A percentile compares a stretch with the other conserved stretches of the same genome.
phyloP scores from a whole-genome alignment of 1,140 invertebrate genomes.

The Habropoda laboriosa region DNA sequence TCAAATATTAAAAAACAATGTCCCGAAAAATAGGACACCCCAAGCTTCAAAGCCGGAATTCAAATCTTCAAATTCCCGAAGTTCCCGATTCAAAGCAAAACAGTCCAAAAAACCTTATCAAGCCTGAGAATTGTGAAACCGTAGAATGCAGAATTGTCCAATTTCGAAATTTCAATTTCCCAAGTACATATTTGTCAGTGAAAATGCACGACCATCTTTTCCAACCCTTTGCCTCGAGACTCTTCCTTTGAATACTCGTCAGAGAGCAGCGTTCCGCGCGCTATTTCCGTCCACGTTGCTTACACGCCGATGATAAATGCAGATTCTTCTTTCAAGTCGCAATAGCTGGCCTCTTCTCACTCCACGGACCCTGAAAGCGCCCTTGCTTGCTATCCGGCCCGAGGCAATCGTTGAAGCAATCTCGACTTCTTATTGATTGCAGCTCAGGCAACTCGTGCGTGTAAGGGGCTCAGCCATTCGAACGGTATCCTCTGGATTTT shows the following conservation, averaged over 20 bases:
- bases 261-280: neutral
- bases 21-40: too few species aligned
- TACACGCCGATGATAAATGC: conserved; percentile 62
- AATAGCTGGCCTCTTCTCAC: conserved; percentile 33
- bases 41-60: too few species aligned
- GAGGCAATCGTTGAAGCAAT: conserved; percentile 66
- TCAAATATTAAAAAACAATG: too few species aligned
- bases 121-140: too few species aligned
- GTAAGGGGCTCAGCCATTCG: conserved; percentile 61
- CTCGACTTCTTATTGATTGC: conserved; percentile 69
- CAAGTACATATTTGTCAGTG: too few species aligned
- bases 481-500: conserved; percentile 52
- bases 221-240: neutral
- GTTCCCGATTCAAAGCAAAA: too few species aligned
- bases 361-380: conserved; percentile 12
- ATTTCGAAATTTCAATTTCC: neutral
- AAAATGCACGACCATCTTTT: too few species aligned
- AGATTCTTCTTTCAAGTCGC: conserved; percentile 39
- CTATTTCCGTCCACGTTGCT: conserved; percentile 32
- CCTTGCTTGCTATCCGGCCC: conserved; percentile 37
- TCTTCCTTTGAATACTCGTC: neutral
- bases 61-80: too few species aligned
- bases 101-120: too few species aligned
- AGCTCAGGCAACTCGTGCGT: conserved; percentile 66
- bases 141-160: neutral